These are phyloP conservation scores for Leucophenga varia DNA, from an alignment of 1,140 invertebrate genomes.

Conservation along the genomic window DNA sequence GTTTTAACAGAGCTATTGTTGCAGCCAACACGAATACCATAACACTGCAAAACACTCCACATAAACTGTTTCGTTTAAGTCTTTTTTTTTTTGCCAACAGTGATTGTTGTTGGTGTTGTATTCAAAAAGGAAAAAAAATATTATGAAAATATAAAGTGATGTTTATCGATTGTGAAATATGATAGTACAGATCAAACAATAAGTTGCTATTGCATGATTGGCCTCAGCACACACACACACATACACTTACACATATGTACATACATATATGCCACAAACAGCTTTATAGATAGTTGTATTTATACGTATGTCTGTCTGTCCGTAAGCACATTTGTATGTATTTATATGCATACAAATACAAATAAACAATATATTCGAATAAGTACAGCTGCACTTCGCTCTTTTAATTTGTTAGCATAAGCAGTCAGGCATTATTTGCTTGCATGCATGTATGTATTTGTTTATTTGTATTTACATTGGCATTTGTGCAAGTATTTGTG, in stretches of 20 bases:
- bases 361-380: no score
- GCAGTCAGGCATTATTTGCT: conserved; percentile 21
- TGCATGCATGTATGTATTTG: conserved; percentile 14
- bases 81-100: no score
- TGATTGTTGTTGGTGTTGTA: conserved; percentile 13
- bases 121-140: conserved; percentile 32
- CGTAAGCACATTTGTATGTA: no score
- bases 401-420: conserved; percentile 46
- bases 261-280: background rate
- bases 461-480: conserved; percentile 2
- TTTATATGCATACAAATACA: no score
- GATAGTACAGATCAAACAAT: conserved; percentile 24
- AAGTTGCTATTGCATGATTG: conserved; percentile 1
- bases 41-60: no score
- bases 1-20: no score
- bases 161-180: conserved; percentile 56
- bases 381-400: no score
- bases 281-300: no score
- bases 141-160: conserved; percentile 56
- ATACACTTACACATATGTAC: conserved; percentile 7
- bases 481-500: conserved; percentile 10
- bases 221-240: conserved; percentile 7
- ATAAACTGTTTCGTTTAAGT: no score
- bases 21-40: no score
- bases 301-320: no score